These are phyloP conservation scores for Cuniculus paca DNA, from an alignment of 2,797 vertebrate genomes.

Conservation along the genomic window DNA sequence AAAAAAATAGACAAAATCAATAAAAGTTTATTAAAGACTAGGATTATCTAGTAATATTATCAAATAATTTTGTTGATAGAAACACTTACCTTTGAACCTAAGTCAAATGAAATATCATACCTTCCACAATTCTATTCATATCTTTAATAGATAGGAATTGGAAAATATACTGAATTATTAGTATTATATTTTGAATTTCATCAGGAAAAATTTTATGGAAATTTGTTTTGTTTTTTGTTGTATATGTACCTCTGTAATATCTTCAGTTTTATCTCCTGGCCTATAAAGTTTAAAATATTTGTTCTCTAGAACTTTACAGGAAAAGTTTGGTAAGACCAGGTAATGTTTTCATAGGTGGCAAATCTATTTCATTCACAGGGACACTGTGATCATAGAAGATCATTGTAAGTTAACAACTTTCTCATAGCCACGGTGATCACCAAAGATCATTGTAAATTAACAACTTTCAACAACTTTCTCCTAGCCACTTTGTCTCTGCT, in stretches of 20 bases:
- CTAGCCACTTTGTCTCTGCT: neutral
- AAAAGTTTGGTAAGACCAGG: neutral
- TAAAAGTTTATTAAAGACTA: neutral
- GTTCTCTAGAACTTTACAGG: neutral
- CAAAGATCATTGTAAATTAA: neutral
- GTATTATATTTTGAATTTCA: neutral
- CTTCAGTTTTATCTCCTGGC: neutral
- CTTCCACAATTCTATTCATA: neutral
- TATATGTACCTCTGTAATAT: neutral
- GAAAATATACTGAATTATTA: neutral
- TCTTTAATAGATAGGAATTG: neutral
- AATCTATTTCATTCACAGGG: neutral
- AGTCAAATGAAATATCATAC: neutral
- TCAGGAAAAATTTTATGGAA: neutral
- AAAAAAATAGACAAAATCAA: too few relatives aligned
- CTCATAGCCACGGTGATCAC: neutral
- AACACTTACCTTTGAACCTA: neutral
- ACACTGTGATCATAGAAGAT: neutral
- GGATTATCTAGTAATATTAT: neutral
- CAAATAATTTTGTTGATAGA: neutral
- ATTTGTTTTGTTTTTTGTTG: neutral
- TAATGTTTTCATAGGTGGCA: neutral
- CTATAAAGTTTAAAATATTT: neutral
- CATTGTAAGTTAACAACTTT: neutral
- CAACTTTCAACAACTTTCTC: neutral